Evolutionary conservation across 92 coral and sea anemone species (phyloP).

Genomic region (Isaurus tuberculatus): DNA sequence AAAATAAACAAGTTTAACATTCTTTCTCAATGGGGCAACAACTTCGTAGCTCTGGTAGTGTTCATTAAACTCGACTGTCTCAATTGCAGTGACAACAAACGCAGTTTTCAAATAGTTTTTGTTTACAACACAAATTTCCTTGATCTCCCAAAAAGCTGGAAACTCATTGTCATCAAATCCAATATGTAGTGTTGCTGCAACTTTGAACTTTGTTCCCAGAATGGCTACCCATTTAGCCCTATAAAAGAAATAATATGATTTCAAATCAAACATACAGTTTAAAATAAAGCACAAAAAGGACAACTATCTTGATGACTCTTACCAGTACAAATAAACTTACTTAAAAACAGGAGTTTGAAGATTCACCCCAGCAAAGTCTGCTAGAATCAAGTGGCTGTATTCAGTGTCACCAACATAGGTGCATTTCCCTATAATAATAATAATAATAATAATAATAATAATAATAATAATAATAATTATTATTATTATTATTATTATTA

Average conservation of each 20-base stretch:
- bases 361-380: slow-evolving; percentile 23
- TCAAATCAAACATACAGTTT: slow-evolving; percentile 16
- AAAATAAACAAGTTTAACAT: too few relatives aligned
- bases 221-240: not conserved
- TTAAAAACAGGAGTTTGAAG: slow-evolving; percentile 38
- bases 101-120: not conserved
- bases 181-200: not conserved
- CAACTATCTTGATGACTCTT: not conserved
- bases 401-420: slow-evolving; percentile 45
- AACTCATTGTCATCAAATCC: not conserved
- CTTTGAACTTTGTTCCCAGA: not conserved
- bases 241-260: not conserved
- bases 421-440: slow-evolving; percentile 23
- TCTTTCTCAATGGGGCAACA: not conserved
- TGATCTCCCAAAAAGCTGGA: not conserved
- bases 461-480: not conserved
- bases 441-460: not conserved
- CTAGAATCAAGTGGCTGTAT: slow-evolving; percentile 20
- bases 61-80: not conserved
- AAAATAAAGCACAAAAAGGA: not conserved
- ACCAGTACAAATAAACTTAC: not conserved
- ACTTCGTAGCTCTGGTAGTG: not conserved
- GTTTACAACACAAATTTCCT: not conserved
- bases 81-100: not conserved
- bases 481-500: slow-evolving; percentile 1